phyloP scores from a whole-genome alignment of 2,797 vertebrate species.

The Pseudochirops cupreus region DNA sequence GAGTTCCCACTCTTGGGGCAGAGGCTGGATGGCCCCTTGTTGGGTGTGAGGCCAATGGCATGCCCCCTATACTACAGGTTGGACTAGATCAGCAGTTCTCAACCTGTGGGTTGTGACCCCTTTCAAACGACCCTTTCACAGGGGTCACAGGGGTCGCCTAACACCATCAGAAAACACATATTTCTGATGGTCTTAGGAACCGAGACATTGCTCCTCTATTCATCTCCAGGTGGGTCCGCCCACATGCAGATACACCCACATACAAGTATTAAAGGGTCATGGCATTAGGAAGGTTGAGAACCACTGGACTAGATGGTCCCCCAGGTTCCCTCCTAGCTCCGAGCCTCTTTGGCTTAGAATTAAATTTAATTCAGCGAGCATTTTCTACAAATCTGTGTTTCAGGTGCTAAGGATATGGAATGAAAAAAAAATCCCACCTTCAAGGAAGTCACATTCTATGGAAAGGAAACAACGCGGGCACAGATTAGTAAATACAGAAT shows the following conservation, averaged over 20 bases:
- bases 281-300: too few relatives aligned
- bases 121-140: too few relatives aligned
- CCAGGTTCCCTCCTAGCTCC: background rate
- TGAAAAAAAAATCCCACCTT: background rate
- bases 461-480: background rate
- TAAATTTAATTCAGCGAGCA: background rate
- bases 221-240: too few relatives aligned
- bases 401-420: background rate
- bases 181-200: too few relatives aligned
- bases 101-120: too few relatives aligned
- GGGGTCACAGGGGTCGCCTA: too few relatives aligned
- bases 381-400: background rate
- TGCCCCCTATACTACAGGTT: background rate
- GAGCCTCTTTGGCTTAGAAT: background rate
- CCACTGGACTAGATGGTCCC: background rate
- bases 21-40: background rate
- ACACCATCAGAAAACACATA: too few relatives aligned
- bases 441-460: slow-evolving; percentile 30
- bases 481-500: background rate
- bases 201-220: too few relatives aligned
- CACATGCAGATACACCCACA: too few relatives aligned
- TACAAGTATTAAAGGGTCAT: too few relatives aligned
- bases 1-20: background rate
- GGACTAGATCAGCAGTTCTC: background rate
- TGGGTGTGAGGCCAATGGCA: background rate